Evolutionary conservation across 2,888 invertebrate species (phyloP).

Genomic region (Polylopha cassiicola): DNA sequence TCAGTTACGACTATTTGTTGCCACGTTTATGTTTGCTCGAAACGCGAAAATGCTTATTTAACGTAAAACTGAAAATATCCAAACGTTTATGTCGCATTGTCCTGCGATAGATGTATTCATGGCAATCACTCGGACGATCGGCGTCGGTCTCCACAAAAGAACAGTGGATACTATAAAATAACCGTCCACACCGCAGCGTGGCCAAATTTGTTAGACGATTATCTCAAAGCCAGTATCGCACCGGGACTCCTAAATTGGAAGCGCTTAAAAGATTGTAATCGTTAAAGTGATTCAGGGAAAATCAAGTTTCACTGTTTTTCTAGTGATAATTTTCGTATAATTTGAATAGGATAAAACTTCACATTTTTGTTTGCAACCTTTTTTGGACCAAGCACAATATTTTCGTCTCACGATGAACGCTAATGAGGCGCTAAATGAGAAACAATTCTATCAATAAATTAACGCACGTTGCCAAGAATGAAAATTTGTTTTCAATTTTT

Average conservation of each 20-base stretch:
- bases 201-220: too few relatives aligned
- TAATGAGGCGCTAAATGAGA: constrained; percentile 10
- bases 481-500: constrained; percentile 13
- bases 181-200: too few relatives aligned
- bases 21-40: constrained; percentile 42
- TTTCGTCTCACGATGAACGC: background rate
- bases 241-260: too few relatives aligned
- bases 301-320: too few relatives aligned
- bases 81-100: constrained; percentile 68
- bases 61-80: constrained; percentile 45
- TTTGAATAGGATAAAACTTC: too few relatives aligned
- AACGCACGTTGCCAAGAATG: constrained; percentile 2
- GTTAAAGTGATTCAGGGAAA: too few relatives aligned
- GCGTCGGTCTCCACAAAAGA: constrained; percentile 41
- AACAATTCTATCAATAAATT: constrained; percentile 15
- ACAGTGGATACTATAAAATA: constrained; percentile 43
- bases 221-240: too few relatives aligned
- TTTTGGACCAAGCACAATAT: too few relatives aligned
- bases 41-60: constrained; percentile 55
- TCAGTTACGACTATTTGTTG: constrained; percentile 60
- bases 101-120: constrained; percentile 40
- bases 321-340: too few relatives aligned
- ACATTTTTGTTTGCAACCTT: too few relatives aligned
- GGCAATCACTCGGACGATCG: constrained; percentile 50
- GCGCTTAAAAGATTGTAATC: too few relatives aligned